Conservation (phyloP, 2,113 vertebrate species). For the Stegastes partitus region DNA sequence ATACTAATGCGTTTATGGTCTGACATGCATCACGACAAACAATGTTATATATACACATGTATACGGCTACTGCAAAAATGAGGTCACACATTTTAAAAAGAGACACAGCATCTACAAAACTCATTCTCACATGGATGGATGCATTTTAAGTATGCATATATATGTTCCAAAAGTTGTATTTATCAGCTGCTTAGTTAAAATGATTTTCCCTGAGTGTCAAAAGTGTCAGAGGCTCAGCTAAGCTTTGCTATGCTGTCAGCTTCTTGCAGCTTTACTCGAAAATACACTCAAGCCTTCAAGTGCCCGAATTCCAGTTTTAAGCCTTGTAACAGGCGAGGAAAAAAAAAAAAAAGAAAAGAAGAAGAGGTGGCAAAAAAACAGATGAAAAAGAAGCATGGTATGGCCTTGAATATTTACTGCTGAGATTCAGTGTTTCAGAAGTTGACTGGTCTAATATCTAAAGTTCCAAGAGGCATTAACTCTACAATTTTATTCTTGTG, state of each 20-base stretch:
- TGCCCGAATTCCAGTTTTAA: conserved; percentile 43
- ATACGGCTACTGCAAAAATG: conserved; percentile 3
- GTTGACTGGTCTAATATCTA: background rate
- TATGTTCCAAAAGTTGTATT: conserved; percentile 41
- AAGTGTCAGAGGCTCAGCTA: conserved; percentile 59
- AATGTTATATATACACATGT: background rate
- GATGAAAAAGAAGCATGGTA: conserved; percentile 2
- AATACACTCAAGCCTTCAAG: conserved; percentile 52
- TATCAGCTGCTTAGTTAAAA: conserved; percentile 51
- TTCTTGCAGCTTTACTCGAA: conserved; percentile 58
- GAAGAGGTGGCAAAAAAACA: background rate
- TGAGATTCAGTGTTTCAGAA: conserved; percentile 2
- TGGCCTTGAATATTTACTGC: background rate
- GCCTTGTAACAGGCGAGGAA: conserved; percentile 23
- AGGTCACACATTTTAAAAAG: background rate
- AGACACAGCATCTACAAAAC: background rate
- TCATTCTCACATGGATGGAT: background rate
- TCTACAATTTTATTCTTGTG: background rate
- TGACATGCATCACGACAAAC: conserved; percentile 2
- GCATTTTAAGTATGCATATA: background rate
- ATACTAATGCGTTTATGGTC: conserved; percentile 49
- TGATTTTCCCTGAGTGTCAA: conserved; percentile 49
- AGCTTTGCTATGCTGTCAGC: conserved; percentile 61
- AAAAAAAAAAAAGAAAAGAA: background rate
- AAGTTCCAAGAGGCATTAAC: background rate